Evolutionary conservation across 2,797 vertebrate species (phyloP).

Genomic region (Acrocephalus scirpaceus): DNA sequence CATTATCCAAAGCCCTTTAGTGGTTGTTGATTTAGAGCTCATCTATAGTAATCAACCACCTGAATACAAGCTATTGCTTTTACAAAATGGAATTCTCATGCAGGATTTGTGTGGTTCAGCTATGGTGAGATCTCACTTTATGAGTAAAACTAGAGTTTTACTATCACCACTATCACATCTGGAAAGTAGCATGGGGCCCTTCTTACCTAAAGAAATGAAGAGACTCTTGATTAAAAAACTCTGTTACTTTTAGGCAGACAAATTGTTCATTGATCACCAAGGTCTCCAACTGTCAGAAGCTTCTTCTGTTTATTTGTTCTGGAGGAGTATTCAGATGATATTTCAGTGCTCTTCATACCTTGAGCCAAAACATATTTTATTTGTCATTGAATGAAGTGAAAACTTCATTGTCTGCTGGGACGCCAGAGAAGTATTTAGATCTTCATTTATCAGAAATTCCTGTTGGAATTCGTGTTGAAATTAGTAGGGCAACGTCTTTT

Average conservation of each 20-base stretch:
- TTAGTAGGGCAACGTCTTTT: not conserved
- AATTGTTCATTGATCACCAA: not conserved
- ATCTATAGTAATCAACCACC: not conserved
- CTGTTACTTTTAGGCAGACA: not conserved
- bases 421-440: not conserved
- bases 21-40: not conserved
- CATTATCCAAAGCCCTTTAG: not conserved
- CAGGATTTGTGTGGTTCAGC: not conserved
- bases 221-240: not conserved
- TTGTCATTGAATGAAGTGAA: not conserved
- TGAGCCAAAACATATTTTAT: not conserved
- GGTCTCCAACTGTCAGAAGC: not conserved
- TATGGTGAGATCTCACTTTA: not conserved
- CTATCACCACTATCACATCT: not conserved
- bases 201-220: not conserved
- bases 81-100: not conserved
- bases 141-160: not conserved
- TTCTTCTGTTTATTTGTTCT: not conserved
- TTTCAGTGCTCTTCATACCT: not conserved
- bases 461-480: not conserved
- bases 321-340: not conserved
- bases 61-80: not conserved
- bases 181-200: not conserved
- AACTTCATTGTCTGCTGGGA: not conserved
- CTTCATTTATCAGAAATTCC: not conserved